Percentiles rank a stretch among this genome's conserved stretches.
phyloP scores from a whole-genome alignment of 2,113 vertebrate genomes.

The Triplophysa tibetana region DNA sequence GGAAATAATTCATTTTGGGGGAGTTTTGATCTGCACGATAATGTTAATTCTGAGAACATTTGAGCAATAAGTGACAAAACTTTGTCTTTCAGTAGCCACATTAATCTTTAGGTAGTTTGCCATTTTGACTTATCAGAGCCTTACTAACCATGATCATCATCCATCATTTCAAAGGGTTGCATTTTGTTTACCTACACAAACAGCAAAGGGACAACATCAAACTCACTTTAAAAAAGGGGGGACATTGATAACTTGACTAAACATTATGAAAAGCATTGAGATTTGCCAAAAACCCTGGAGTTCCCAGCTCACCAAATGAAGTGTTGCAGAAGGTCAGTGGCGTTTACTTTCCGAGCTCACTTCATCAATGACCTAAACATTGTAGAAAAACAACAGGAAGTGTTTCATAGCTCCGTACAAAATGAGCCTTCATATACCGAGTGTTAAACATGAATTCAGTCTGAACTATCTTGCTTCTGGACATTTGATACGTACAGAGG shows the following conservation, averaged over 20 bases:
- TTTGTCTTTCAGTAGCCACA: background rate
- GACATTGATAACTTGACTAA: background rate
- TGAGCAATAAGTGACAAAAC: background rate
- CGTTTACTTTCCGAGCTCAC: background rate
- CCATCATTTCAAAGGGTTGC: background rate
- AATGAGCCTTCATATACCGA: background rate
- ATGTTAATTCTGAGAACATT: background rate
- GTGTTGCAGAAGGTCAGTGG: background rate
- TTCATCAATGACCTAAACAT: constrained; percentile 10
- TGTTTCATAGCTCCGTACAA: constrained; percentile 16
- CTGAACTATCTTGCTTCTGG: constrained; percentile 11
- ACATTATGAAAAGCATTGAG: constrained; percentile 17
- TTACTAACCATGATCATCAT: constrained; percentile 16
- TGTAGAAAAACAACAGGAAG: constrained; percentile 25
- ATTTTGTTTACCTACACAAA: constrained; percentile 5
- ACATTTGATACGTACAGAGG: background rate
- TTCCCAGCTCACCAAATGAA: background rate
- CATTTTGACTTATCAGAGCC: constrained; percentile 7
- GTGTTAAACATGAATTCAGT: background rate
- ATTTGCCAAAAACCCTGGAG: constrained; percentile 1
- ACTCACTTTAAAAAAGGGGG: constrained; percentile 10
- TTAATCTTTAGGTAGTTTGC: constrained; percentile 3
- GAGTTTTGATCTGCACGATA: background rate
- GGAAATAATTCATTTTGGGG: background rate
- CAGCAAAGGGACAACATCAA: background rate